Evolutionary conservation across 2,113 vertebrate genomes (phyloP), one percentile per base, ranked within the genome.

Genomic region (Martes martes): DNA sequence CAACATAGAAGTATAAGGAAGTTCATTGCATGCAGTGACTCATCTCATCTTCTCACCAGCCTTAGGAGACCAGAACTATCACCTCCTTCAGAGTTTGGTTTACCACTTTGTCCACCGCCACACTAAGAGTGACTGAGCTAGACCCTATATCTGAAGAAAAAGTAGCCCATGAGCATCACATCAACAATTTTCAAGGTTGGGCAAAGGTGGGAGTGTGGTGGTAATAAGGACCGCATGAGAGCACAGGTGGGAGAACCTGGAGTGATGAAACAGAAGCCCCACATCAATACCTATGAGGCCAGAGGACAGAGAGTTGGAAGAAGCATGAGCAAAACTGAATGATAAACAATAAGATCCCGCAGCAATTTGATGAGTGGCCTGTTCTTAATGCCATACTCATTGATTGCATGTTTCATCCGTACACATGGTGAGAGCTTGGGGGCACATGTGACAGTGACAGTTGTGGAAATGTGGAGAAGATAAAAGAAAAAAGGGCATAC

Each of bases 161-260:
- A 10, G 4, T 3, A 26, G 5, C 24, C 36, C 6, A 0, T 7
- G 7, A 11, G 42, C 0, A 10, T 16, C 1, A 2, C 5, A 7
- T 23, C 24, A 45, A 24, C 1, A 3, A 2, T 39, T 50, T 71
- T 69, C 55, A 39, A 16, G 36, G 47, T 18, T 59, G 16, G 33
- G 24, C 47, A 28, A 57, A 36, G n/a, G 1, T 33, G 6, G 21
- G 23, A 13, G 18, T 8, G 4, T 21, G 47, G 19, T 5, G 50
- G 28, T 2, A 10, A 55, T 2, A 61, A 71, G 26, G 28, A 71
- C 3, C 7, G 0, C 2, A 7, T 16, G 26, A 13, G 4, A 39
- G 1, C 4, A 31, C 16, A 36, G 45, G 21, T 13, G 16, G 42
- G 67, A 55, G 76, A 93, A 16, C 3, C 59, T 0, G 1, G 47